phyloP scores from a whole-genome alignment of 2,113 vertebrate genomes.

The Condylura cristata region DNA sequence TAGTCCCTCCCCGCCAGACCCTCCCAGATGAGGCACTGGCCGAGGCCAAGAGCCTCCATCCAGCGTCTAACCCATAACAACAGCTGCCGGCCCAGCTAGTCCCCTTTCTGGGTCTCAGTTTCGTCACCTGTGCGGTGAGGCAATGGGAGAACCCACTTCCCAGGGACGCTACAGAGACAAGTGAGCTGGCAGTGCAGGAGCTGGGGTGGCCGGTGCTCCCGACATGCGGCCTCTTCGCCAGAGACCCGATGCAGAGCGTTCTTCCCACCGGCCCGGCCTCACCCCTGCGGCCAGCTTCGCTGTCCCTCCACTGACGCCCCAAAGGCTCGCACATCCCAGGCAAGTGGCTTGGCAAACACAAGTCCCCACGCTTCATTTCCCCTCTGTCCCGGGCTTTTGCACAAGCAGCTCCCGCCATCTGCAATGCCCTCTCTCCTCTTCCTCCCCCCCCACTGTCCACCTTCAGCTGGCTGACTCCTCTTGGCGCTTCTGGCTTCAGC shows the following conservation, averaged over 20 bases:
- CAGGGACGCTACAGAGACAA: background rate
- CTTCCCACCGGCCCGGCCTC: background rate
- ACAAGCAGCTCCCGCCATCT: background rate
- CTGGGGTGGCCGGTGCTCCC: background rate
- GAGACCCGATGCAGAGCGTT: background rate
- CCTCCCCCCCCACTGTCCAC: background rate
- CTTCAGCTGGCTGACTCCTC: background rate
- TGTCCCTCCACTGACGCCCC: background rate
- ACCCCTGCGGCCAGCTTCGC: background rate
- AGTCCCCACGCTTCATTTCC: background rate
- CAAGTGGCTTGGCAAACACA: background rate
- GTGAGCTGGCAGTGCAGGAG: background rate
- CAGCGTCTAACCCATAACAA: background rate
- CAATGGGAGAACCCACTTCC: accelerated
- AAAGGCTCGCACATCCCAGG: background rate
- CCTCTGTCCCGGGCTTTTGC: background rate
- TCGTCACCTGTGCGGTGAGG: background rate
- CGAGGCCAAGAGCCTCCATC: background rate
- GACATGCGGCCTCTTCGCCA: background rate
- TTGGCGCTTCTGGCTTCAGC: background rate
- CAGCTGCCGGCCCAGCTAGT: background rate
- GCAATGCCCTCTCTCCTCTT: background rate
- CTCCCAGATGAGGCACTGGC: background rate
- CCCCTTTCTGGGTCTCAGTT: background rate
- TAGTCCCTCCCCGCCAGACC: background rate